Percentiles rank a stretch among this genome's conserved stretches.
Conservation (phyloP, 1,140 invertebrate genomes). For the Heliothis subflexa region DNA sequence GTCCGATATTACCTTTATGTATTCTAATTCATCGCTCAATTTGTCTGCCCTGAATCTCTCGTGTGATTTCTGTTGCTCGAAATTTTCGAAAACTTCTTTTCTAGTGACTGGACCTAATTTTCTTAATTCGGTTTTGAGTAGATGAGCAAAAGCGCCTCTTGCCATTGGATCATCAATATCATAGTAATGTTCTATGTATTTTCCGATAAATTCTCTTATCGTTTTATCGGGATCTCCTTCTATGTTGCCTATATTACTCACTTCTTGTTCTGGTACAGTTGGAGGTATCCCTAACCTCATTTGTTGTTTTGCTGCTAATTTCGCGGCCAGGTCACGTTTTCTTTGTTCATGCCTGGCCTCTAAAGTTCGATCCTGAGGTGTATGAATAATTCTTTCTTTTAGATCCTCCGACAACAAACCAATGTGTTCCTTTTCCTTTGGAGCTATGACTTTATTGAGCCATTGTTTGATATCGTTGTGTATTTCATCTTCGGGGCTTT, state of each 20-base stretch:
- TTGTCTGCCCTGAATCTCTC: conserved; percentile 44
- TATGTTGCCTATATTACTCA: neutral
- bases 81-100: conserved; percentile 54
- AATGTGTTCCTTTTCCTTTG: conserved; percentile 48
- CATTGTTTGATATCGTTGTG: conserved; percentile 47
- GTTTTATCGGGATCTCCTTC: conserved; percentile 51
- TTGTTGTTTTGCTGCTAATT: conserved; percentile 12
- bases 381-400: conserved; percentile 49
- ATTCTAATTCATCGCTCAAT: conserved; percentile 60
- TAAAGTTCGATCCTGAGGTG: conserved; percentile 51
- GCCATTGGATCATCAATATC: conserved; percentile 56
- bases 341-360: conserved; percentile 19
- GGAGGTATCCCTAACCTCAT: neutral
- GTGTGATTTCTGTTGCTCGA: conserved; percentile 38
- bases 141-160: conserved; percentile 53
- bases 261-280: too few relatives aligned
- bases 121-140: conserved; percentile 59
- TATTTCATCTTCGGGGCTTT: conserved; percentile 46
- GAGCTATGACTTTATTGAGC: conserved; percentile 50
- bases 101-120: conserved; percentile 54
- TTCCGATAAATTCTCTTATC: conserved; percentile 59
- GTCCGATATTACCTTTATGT: conserved; percentile 63
- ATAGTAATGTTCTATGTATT: conserved; percentile 61
- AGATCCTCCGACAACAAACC: conserved; percentile 49
- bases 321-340: conserved; percentile 7